phyloP scores from a whole-genome alignment of 1,140 invertebrate genomes.

The Babylonia areolata region DNA sequence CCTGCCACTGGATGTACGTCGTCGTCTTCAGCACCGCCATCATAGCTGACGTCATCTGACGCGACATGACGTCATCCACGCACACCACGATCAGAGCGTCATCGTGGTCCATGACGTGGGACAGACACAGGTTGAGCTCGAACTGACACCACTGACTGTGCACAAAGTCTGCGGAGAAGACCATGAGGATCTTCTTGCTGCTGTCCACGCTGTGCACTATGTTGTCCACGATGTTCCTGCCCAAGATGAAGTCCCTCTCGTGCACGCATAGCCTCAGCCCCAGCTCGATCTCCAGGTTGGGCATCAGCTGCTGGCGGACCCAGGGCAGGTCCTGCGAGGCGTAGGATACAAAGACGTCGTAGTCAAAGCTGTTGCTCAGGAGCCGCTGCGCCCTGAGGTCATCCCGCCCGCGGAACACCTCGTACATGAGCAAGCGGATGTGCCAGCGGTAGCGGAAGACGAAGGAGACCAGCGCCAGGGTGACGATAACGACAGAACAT shows the following conservation, averaged over 20 bases:
- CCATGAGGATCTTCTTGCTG: constrained; percentile 54
- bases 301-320: constrained; percentile 8
- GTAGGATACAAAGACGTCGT: constrained; percentile 49
- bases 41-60: constrained; percentile 34
- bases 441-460: constrained; percentile 21
- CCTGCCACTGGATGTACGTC: constrained; percentile 38
- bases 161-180: constrained; percentile 58
- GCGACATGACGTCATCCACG: constrained; percentile 42
- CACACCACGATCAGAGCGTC: constrained; percentile 41
- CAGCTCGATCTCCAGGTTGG: constrained; percentile 22
- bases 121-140: constrained; percentile 73
- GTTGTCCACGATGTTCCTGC: constrained; percentile 56
- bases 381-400: neutral
- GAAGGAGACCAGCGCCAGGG: neutral
- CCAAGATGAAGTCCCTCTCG: constrained; percentile 61
- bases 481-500: neutral
- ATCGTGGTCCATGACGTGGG: constrained; percentile 38
- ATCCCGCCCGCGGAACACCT: constrained; percentile 16
- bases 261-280: constrained; percentile 58
- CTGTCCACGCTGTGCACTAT: constrained; percentile 56
- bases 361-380: constrained; percentile 26
- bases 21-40: constrained; percentile 35
- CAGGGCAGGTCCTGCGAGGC: neutral
- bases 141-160: constrained; percentile 62
- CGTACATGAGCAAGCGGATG: constrained; percentile 40